Base-by-base conservation (phyloP, 2,113 vertebrate genomes). In the Tricholaema leucomelas region DNA sequence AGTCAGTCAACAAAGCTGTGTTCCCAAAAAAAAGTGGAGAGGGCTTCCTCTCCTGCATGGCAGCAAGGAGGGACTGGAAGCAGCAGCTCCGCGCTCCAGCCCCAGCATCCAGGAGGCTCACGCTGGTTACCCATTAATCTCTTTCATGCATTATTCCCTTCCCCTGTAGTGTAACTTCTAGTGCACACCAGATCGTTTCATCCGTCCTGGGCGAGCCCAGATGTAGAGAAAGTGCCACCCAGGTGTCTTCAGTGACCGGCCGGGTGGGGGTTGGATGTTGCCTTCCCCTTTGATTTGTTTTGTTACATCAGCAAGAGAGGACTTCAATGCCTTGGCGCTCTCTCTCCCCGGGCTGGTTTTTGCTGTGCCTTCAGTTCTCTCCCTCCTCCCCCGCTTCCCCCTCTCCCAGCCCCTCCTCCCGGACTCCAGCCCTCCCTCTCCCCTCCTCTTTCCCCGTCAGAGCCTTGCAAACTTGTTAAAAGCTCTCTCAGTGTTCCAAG, bases 391-490 rank as follows among this genome's bases (percentile, higher is more conserved):
- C 88, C 83, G 48, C 91, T 76, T 71, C 38, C 38, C 23, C 85
- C 78, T 61, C 87, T 52, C 91, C 89, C 64, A 64, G 92, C 91
- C 89, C 96, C 94, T 93, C 95, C 96, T 92, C 93, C 95, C 6
- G 69, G 54, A 52, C 91, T 87, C 48, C 87, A 20, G 75, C 92
- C 95, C 94, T 93, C 95, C 94, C 50, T 88, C 20, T 92, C 83
- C 81, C 93, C 96, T 95, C 96, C 96, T 93, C 92, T 90, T 85
- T 74, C 91, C 27, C 88, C 96, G 96, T 96, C 95, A 96, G 96
- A 96, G 97, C 94, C 95, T 97, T 95, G 85, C 97, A 97, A 98
- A 98, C 97, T 98, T 98, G 96, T 98, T 97, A 98, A 97, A 98
- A 98, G 97, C 96, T 95, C 97, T 97, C 94, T 89, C 92, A 90